phyloP scores from a whole-genome alignment of 2,797 vertebrate species.

The Salarias fasciatus region DNA sequence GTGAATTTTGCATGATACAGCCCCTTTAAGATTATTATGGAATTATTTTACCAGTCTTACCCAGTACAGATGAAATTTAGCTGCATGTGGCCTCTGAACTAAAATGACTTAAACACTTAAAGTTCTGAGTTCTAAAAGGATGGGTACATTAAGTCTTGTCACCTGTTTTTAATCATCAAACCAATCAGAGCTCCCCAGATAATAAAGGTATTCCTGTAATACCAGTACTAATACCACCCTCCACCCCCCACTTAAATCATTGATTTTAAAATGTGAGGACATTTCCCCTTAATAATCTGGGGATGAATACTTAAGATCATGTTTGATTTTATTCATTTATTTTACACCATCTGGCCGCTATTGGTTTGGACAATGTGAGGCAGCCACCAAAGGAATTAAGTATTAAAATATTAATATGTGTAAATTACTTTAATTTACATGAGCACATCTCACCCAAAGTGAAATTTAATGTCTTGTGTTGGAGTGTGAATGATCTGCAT shows the following conservation, averaged over 20 bases:
- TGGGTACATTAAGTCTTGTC: too few species aligned
- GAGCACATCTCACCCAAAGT: slow-evolving; percentile 55
- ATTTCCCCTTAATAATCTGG: slow-evolving; percentile 8
- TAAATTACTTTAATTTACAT: slow-evolving; percentile 61
- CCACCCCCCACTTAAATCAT: too few species aligned
- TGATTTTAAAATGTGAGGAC: slow-evolving; percentile 13
- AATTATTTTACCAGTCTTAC: too few species aligned
- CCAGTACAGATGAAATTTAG: too few species aligned
- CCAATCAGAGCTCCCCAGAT: not conserved
- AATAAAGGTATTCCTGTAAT: not conserved
- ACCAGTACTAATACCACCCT: too few species aligned
- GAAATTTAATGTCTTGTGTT: slow-evolving; percentile 47
- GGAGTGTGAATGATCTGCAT: slow-evolving; percentile 48
- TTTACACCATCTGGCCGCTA: slow-evolving; percentile 53
- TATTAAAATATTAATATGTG: slow-evolving; percentile 56
- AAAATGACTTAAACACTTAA: too few species aligned
- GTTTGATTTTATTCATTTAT: slow-evolving; percentile 40
- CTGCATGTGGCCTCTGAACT: too few species aligned
- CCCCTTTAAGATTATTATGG: too few species aligned
- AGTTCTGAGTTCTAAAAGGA: too few species aligned
- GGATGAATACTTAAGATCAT: slow-evolving; percentile 35
- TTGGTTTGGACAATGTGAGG: slow-evolving; percentile 36
- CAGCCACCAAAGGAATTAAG: slow-evolving; percentile 32
- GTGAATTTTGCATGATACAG: too few species aligned
- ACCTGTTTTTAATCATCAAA: too few species aligned